Evolutionary conservation across 2,888 invertebrate species (phyloP).

Genomic region (Leptinotarsa haldemani): DNA sequence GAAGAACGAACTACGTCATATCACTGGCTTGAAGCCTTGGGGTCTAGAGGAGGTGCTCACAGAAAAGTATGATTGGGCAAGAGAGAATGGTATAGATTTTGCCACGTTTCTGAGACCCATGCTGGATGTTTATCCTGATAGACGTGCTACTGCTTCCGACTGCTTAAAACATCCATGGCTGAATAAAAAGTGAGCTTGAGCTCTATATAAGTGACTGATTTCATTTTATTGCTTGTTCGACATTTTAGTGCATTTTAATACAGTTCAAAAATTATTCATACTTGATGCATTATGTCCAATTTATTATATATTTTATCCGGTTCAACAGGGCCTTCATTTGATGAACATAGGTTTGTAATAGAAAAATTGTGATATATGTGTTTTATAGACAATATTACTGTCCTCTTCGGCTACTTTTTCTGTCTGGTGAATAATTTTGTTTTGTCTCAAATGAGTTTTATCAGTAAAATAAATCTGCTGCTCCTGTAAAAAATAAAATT

Average conservation of each 20-base stretch:
- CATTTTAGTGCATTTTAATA: conserved; percentile 52
- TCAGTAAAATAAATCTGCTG: background rate
- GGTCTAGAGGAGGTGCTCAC: conserved; percentile 92
- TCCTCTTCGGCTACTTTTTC: conserved; percentile 60
- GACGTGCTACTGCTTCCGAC: conserved; percentile 93
- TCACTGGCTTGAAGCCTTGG: conserved; percentile 95
- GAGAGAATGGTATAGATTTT: conserved; percentile 89
- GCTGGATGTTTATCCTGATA: conserved; percentile 94
- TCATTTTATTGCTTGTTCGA: conserved; percentile 51
- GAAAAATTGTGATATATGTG: conserved; percentile 65
- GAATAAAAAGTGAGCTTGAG: conserved; percentile 60
- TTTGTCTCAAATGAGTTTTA: conserved; percentile 26
- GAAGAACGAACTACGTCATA: conserved; percentile 93
- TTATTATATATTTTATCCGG: conserved; percentile 55
- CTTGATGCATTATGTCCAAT: conserved; percentile 43
- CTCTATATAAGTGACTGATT: conserved; percentile 56
- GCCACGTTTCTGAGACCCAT: conserved; percentile 95
- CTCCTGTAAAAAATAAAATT: too few species aligned
- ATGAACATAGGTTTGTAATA: conserved; percentile 62
- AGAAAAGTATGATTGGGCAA: conserved; percentile 97
- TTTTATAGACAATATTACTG: conserved; percentile 65
- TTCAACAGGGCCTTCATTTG: conserved; percentile 61
- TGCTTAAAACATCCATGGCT: conserved; percentile 97
- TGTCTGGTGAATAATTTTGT: conserved; percentile 39
- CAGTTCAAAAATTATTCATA: conserved; percentile 44